Conservation (phyloP, 2,888 invertebrate genomes). For the Eristalinus aeneus region DNA sequence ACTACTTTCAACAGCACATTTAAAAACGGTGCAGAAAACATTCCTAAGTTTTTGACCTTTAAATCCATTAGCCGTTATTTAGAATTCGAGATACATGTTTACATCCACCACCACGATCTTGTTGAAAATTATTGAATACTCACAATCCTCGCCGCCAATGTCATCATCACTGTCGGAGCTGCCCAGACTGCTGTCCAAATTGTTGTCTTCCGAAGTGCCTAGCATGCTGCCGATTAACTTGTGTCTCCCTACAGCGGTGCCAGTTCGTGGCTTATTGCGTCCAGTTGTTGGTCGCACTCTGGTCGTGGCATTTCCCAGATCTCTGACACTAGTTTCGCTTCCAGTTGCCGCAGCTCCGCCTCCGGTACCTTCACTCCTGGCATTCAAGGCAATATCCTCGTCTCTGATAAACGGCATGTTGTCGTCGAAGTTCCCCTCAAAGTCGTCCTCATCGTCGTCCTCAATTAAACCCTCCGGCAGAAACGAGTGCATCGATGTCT, state of each 20-base stretch:
- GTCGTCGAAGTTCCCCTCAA: slow-evolving; percentile 74
- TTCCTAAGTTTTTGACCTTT: too few species aligned
- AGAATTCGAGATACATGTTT: too few species aligned
- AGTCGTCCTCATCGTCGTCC: slow-evolving; percentile 78
- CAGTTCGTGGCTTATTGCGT: slow-evolving; percentile 74
- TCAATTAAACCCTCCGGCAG: slow-evolving; percentile 79
- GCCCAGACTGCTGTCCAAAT: slow-evolving; percentile 79
- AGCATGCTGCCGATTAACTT: slow-evolving; percentile 71
- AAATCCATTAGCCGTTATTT: too few species aligned
- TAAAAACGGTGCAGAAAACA: too few species aligned
- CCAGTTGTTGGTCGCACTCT: slow-evolving; percentile 79
- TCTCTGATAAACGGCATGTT: slow-evolving; percentile 77
- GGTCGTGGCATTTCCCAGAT: slow-evolving; percentile 73
- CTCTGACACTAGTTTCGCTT: slow-evolving; percentile 14
- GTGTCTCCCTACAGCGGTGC: slow-evolving; percentile 66
- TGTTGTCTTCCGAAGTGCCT: slow-evolving; percentile 72
- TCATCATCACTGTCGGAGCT: slow-evolving; percentile 80
- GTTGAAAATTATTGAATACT: slow-evolving; percentile 16
- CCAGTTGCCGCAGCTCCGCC: slow-evolving; percentile 1
- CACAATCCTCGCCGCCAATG: slow-evolving; percentile 73
- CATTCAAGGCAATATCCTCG: slow-evolving; percentile 74
- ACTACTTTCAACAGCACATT: too few species aligned
- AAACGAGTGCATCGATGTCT: slow-evolving; percentile 77
- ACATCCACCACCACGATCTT: neutral
- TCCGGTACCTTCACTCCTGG: slow-evolving; percentile 14